Percentiles rank a stretch among this genome's conserved stretches.
These are phyloP conservation scores for Diaprepes abbreviatus DNA, from an alignment of 2,888 invertebrate genomes.

Conservation along the genomic window DNA sequence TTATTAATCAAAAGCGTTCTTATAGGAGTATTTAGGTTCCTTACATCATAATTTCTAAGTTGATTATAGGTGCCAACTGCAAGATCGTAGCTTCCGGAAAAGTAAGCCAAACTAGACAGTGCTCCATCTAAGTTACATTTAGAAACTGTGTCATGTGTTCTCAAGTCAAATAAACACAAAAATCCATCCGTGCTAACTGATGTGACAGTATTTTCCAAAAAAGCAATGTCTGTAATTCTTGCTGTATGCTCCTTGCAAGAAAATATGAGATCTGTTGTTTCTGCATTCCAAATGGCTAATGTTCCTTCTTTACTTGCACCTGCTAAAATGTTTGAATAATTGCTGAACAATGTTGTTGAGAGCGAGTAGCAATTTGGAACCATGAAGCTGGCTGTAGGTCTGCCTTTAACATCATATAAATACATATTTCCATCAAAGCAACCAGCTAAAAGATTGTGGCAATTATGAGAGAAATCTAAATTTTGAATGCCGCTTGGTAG, in stretches of 20 bases:
- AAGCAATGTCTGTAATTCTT: constrained; percentile 54
- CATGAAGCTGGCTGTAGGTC: constrained; percentile 53
- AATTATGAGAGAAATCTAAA: constrained; percentile 58
- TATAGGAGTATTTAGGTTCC: constrained; percentile 54
- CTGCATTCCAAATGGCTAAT: constrained; percentile 54
- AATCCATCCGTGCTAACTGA: constrained; percentile 55
- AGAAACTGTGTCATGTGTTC: constrained; percentile 41
- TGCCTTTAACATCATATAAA: constrained; percentile 51
- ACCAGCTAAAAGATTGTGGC: constrained; percentile 55
- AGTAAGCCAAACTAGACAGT: constrained; percentile 53
- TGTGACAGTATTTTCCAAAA: constrained; percentile 51
- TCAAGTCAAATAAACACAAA: constrained; percentile 53
- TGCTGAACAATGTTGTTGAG: constrained; percentile 52
- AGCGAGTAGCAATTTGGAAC: constrained; percentile 54
- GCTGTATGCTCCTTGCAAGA: constrained; percentile 49
- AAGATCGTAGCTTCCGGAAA: constrained; percentile 52
- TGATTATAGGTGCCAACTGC: constrained; percentile 55
- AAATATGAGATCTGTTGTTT: constrained; percentile 49
- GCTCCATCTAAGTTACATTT: constrained; percentile 53
- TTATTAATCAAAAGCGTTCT: constrained; percentile 53
- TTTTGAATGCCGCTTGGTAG: constrained; percentile 56
- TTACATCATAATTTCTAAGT: constrained; percentile 54
- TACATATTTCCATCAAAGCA: constrained; percentile 52
- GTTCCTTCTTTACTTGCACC: constrained; percentile 54
- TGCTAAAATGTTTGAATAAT: constrained; percentile 50